Base-by-base conservation (phyloP, 2,113 vertebrate genomes). In the Echinops telfairi region DNA sequence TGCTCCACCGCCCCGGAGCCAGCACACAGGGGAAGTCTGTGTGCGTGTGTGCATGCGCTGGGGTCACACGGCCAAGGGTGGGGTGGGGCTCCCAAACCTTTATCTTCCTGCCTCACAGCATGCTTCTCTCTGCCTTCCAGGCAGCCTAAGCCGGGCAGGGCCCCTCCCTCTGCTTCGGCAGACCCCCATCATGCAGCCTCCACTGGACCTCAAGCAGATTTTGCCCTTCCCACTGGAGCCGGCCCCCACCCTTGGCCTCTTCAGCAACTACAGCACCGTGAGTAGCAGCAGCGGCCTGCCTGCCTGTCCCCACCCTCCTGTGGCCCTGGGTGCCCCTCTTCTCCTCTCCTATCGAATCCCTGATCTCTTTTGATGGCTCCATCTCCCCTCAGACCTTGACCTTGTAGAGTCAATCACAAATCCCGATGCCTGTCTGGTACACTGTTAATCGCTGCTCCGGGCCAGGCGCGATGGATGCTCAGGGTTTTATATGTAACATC, bases 221-320 rank as follows among this genome's bases (percentile, higher is more conserved):
- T 92, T 98, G 86, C 97, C 97, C 62, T 98, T 98, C 91, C 97
- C 98, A n/a, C 33, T 98, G 92, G 98, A 98, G 93, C 97, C 97
- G 0, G 97, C 98, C 89, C 97, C 98, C 2, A 94, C 97, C 82
- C 79, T 98, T 94, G 97, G 98, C 71, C 97, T 98, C 88, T 98
- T 98, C 93, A 82, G 97, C 58, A 97, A 97, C 95, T 98, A 98
- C 94, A 97, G 95, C 93, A 96, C 98, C 53, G 98, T 98, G 97
- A 97, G 97, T 97, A 96, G 73, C 70, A n/a, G 81, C 83, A 96
- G 73, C 70, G 29, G 81, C 83, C 85, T 11, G 47, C n/a, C 22
- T 53, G 38, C 62, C 89, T n/a, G 58, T 27, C 71, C 11, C 31
- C 3, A 4, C 64, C 64, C 88, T 73, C 6, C 16, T 0, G 9